phyloP scores from a whole-genome alignment of 2,888 invertebrate genomes.

The Amblyjoppa proteus region DNA sequence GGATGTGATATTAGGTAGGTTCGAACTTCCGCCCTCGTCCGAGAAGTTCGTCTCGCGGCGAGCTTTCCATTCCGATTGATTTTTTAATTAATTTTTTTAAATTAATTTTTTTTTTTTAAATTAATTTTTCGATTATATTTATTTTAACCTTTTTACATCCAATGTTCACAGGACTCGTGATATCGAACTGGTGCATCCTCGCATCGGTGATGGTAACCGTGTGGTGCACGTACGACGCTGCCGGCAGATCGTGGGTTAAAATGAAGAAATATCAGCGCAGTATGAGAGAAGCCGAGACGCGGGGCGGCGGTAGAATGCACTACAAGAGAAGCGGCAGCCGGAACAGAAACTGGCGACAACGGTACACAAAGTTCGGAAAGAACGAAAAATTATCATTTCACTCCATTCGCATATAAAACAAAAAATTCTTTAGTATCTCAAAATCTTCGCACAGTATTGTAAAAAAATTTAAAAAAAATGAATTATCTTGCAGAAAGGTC shows the following conservation, averaged over 20 bases:
- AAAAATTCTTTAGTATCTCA: not conserved
- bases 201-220: constrained; percentile 91
- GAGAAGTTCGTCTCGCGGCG: not conserved
- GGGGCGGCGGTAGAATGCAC: constrained; percentile 87
- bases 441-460: not conserved
- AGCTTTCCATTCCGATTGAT: not conserved
- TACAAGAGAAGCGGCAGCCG: constrained; percentile 92
- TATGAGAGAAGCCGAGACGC: constrained; percentile 91
- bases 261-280: constrained; percentile 95
- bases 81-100: not conserved
- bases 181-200: constrained; percentile 92
- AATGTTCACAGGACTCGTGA: constrained; percentile 88
- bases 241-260: constrained; percentile 96
- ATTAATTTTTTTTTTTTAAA: not conserved
- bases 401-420: not conserved
- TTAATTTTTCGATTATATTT: too few relatives aligned
- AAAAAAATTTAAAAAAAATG: not conserved
- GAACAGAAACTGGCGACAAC: constrained; percentile 93
- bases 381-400: not conserved
- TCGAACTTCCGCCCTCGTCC: not conserved
- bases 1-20: constrained; percentile 91
- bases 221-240: constrained; percentile 95
- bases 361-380: constrained; percentile 85
- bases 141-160: not conserved
- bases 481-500: constrained; percentile 90